Evolutionary conservation across 1,140 invertebrate genomes (phyloP).

Genomic region (Eupeodes corollae): DNA sequence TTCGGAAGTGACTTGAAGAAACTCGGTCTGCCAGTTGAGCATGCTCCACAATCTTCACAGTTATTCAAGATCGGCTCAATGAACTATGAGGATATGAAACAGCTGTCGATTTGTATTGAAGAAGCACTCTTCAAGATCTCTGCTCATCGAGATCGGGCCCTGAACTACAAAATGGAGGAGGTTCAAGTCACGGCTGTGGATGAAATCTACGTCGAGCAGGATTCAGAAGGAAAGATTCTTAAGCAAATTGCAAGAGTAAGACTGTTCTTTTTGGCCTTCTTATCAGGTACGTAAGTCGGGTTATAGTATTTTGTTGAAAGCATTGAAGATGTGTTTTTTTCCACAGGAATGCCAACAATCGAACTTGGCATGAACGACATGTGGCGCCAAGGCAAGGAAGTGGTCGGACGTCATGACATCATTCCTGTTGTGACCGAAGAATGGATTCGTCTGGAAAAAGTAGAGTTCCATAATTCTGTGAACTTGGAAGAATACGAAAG

Average conservation of each 20-base stretch:
- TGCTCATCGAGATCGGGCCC: slow-evolving; percentile 75
- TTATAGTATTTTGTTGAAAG: not conserved
- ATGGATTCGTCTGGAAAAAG: slow-evolving; percentile 92
- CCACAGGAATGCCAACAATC: slow-evolving; percentile 82
- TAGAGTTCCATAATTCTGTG: slow-evolving; percentile 91
- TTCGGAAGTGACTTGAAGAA: slow-evolving; percentile 86
- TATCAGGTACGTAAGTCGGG: slow-evolving; percentile 59
- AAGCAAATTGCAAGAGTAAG: slow-evolving; percentile 91
- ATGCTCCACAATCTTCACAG: slow-evolving; percentile 92
- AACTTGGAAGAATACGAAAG: slow-evolving; percentile 85
- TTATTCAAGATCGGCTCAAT: slow-evolving; percentile 91
- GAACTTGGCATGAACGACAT: slow-evolving; percentile 97
- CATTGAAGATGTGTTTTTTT: not conserved
- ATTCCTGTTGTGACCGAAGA: slow-evolving; percentile 98
- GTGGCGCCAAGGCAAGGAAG: slow-evolving; percentile 92
- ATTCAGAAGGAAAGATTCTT: slow-evolving; percentile 68
- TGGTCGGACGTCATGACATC: slow-evolving; percentile 97
- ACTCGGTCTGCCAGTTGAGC: slow-evolving; percentile 90
- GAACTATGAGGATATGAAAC: slow-evolving; percentile 78
- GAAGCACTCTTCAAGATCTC: slow-evolving; percentile 76
- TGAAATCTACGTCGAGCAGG: slow-evolving; percentile 90
- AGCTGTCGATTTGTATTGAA: slow-evolving; percentile 81
- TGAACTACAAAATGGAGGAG: slow-evolving; percentile 97
- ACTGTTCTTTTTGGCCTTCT: slow-evolving; percentile 90
- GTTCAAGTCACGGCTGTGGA: slow-evolving; percentile 93